Base-by-base conservation (phyloP, 2,888 invertebrate species). In the Sminthurinus aureus region DNA sequence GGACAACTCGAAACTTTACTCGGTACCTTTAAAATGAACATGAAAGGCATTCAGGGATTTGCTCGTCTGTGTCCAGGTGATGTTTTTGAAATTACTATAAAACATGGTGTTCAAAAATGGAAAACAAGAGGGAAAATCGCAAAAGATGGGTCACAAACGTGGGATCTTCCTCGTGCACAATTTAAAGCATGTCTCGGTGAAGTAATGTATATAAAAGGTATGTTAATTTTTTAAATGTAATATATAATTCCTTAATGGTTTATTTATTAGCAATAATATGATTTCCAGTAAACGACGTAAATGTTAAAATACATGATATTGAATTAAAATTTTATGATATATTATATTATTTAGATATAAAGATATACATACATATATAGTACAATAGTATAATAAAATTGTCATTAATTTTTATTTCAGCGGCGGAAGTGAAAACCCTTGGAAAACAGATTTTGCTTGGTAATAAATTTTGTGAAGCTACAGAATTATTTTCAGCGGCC, bases 91-190 rank as follows among this genome's bases (percentile, higher is more conserved):
- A 91, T 93, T 50, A 90, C 90, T 3, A 89, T 93, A 15, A 90
- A 91, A 81, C 92, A 92, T 87, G 93, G 92, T 8, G 88, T 89
- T 22, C 92, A 92, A 89, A 93, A 93, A 89, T 93, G 92, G 92
- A 92, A 92, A 88, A 90, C 91, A 11, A 90, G 91, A 84, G 92
- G 92, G 2, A 89, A 91, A 78, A 90, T 92, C n/a, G 90, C 91
- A 82, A 91, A 91, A 85, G 91, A 91, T 86, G 90, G 90, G 81
- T 90, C 89, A 69, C 92, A 93, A 89, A 90, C 89, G 67, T 93
- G 92, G 92, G 92, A 92, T 84, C 89, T 89, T 73, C 84, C 85
- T 18, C 84, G 84, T 58, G 83, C 85, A 4, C 78, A 81, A n/a
- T 91, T 93, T 86, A 91, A 91, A 84, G 91, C 91, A 24, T 89